These are phyloP conservation scores for Malurus leucopterus DNA, from an alignment of 2,797 vertebrate species.

Conservation along the genomic window DNA sequence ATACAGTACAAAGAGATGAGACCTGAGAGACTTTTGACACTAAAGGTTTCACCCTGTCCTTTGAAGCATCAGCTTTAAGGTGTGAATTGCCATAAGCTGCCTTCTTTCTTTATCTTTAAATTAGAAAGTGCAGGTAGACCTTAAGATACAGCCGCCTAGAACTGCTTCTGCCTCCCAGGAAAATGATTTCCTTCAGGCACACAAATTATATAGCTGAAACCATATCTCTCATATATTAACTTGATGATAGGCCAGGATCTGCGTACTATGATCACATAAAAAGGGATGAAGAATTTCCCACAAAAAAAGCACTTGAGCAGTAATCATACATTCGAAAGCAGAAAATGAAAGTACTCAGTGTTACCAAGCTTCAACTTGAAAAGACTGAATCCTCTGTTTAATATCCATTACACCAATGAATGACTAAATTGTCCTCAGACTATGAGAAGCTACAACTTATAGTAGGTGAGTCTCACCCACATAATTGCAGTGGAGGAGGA, in stretches of 20 bases:
- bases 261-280: neutral
- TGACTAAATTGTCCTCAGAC: neutral
- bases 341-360: neutral
- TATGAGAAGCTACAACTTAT: neutral
- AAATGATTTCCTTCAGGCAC: neutral
- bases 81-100: neutral
- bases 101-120: neutral
- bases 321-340: neutral
- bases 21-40: neutral
- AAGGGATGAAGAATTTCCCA: neutral
- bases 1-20: neutral
- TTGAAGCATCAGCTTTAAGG: neutral
- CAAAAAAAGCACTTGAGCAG: neutral
- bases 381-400: neutral
- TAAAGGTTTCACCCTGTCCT: neutral
- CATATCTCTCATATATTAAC: neutral
- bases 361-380: neutral
- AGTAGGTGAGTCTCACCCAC: neutral
- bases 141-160: neutral
- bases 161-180: neutral
- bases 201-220: slow-evolving; percentile 1
- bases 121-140: neutral
- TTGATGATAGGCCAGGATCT: neutral
- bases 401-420: slow-evolving; percentile 5
- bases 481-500: neutral